Percentiles rank a stretch among this genome's conserved stretches.
phyloP scores from a whole-genome alignment of 2,797 vertebrate genomes.

The Echiichthys vipera region DNA sequence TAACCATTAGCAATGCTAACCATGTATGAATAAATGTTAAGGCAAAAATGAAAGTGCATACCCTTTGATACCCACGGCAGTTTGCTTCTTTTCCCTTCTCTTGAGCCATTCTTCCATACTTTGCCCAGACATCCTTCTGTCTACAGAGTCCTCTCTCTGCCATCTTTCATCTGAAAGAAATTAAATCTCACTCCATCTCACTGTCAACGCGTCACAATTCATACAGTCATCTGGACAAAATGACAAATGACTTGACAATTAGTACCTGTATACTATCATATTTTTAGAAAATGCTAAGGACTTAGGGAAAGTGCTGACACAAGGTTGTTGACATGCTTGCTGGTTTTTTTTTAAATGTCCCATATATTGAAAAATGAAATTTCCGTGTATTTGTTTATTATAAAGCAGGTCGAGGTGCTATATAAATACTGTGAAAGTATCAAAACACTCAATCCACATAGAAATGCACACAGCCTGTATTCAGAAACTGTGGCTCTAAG shows the following conservation, averaged over 20 bases:
- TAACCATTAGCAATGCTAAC: conserved; percentile 44
- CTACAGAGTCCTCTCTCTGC: conserved; percentile 76
- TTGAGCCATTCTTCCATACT: conserved; percentile 91
- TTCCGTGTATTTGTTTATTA: too few species aligned
- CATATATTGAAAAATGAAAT: too few species aligned
- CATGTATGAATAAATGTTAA: conserved; percentile 21
- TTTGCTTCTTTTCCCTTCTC: conserved; percentile 87
- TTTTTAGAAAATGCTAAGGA: too few species aligned
- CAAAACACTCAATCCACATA: too few species aligned
- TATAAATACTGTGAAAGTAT: too few species aligned
- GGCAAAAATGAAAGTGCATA: conserved; percentile 65
- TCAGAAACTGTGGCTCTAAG: too few species aligned
- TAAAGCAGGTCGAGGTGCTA: too few species aligned
- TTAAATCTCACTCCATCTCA: conserved; percentile 5
- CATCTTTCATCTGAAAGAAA: conserved; percentile 86
- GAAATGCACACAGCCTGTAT: too few species aligned
- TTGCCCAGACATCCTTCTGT: conserved; percentile 67
- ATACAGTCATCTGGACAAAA: not conserved
- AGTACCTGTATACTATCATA: not conserved
- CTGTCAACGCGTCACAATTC: not conserved
- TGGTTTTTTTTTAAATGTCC: too few species aligned
- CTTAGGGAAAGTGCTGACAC: too few species aligned
- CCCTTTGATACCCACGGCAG: conserved; percentile 83
- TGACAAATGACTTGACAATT: not conserved
- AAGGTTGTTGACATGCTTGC: too few species aligned